Evolutionary conservation across 2,888 invertebrate species (phyloP), one percentile per base, ranked within the genome.

Genomic region (Lottia gigantea): DNA sequence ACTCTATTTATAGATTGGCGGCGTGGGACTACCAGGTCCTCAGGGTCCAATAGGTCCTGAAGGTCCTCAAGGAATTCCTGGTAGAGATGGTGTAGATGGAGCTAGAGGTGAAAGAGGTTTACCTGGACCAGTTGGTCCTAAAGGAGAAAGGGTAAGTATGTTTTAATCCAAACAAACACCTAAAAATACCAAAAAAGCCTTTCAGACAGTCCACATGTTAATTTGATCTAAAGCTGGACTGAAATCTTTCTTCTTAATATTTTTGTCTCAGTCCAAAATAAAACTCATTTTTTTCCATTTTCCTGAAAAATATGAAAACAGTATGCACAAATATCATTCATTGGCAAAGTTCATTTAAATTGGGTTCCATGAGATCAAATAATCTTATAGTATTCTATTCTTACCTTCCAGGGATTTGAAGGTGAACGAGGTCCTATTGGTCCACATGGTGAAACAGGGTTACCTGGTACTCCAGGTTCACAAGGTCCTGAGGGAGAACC

Each of bases 131-230:
- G 70, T 68, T 16, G 73, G 73, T 40, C 61, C 62, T 14, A 71
- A 66, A 64, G 79, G 78, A 55, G 78, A 76, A 62, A 66, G 66
- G 67, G 80, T 78, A 49, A 64, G 70, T 70, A 4, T 64, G 19
- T n/a, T 64, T 31, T 26, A n/a, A n/a, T 67, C 11, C 1, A 11
- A 40, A 40, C 40, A 40, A 31, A 31, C 31, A 31, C 6, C 6
- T 31, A 6, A 6, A 31, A 6, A 31, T n/a, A n/a, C n/a, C n/a
- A n/a, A n/a, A n/a, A n/a, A n/a, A n/a, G n/a, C n/a, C n/a, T n/a
- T n/a, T n/a, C 31, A 31, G 31, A 31, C 31, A 2, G 2, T 31
- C 31, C 31, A 31, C 31, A 31, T 31, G 31, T 31, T 31, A 40
- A 8, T 40, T 40, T 40, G 7, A 11, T 40, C 40, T 40, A 40